Base-by-base conservation (phyloP, 2,888 invertebrate genomes). In the Pseudococcus longispinus region DNA sequence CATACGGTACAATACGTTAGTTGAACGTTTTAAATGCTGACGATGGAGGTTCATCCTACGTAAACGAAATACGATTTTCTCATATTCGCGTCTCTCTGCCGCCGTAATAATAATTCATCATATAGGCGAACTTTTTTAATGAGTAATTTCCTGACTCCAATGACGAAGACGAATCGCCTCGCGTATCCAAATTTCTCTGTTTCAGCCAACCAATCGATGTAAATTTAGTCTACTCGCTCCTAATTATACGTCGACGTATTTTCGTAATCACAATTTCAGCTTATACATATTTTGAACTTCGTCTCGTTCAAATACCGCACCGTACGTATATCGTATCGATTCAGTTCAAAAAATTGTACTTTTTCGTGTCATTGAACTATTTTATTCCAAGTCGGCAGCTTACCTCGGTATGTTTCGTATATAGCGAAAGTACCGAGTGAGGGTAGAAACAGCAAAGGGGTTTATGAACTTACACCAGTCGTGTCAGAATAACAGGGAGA, bases 101-200 rank as follows among this genome's bases (percentile, higher is more conserved):
- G 77, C 42, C 60, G 60, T 60, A 60, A 42, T 80, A 37, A 77
- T 37, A 37, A 77, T 80, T 80, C 77, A 80, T 80, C 77, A 80
- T n/a, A 42, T 42, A 80, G 70, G 70, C 77, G 37, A 80, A 80
- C 77, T 80, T 42, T 80, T 80, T 80, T 80, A 80, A 80, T 80
- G 42, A 80, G 42, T 42, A 80, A 80, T 80, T 80, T 80, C 77
- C 77, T 80, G 37, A 42, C 42, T 70, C 70, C 18, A 29, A 70
- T 70, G 77, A 80, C 77, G 77, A 70, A 70, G 70, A 70, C 70
- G 70, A 70, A 70, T 70, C 29, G 70, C 70, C 29, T 29, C 70
- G 15, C 29, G 29, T 70, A 29, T 29, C 60, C 23, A 23, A 60
- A 60, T 29, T 70, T 70, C 70, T 29, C 70, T 70, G 3, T 29